Base-by-base conservation (phyloP, 2,888 invertebrate species). In the Minunthozetes semirufus region DNA sequence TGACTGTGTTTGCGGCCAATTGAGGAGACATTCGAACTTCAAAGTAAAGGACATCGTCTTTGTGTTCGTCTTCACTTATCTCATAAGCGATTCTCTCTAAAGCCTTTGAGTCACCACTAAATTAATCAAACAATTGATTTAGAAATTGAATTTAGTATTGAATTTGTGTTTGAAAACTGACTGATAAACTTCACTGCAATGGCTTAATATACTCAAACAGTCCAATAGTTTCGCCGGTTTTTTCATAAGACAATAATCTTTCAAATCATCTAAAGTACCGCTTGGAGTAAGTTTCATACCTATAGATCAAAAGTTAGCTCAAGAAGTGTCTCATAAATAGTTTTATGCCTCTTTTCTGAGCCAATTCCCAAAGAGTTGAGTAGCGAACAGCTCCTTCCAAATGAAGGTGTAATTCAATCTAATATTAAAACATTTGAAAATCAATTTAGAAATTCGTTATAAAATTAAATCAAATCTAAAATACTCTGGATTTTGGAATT, bases 391-490 rank as follows among this genome's bases (percentile, higher is more conserved):
- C 80, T n/a, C 86, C 87, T 80, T 87, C 87, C 66, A 87, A 80
- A 80, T 87, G 87, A 11, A 86, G 82, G 79, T 87, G 87, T 11
- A 87, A 82, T 79, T 87, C 86, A 48, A 87, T 83, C 85, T 86
- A 78, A 68, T 22, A 22, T 42, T 42, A 68, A 29, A 9, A n/a
- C n/a, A n/a, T n/a, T 63, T 33, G 1, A 38, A 38, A 38, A 38
- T n/a, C 38, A 17, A 66, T 15, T 19, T 19, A 13, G 13, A 27
- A 8, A 50, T 22, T 27, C 15, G 33, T 48, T n/a, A 53, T 22
- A 29, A 46, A 17, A 22, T 29, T n/a, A 8, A 19, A 25, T 48
- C 5, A 48, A 22, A 25, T 17, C 0, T 46, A 56, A 59, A n/a
- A 59, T 27, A 59, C 72, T 13, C 72, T 27, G 13, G 72, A 33